Evolutionary conservation across 1,140 invertebrate genomes (phyloP), one percentile per base, ranked within the genome.

Genomic region (Potamilus streckersoni): DNA sequence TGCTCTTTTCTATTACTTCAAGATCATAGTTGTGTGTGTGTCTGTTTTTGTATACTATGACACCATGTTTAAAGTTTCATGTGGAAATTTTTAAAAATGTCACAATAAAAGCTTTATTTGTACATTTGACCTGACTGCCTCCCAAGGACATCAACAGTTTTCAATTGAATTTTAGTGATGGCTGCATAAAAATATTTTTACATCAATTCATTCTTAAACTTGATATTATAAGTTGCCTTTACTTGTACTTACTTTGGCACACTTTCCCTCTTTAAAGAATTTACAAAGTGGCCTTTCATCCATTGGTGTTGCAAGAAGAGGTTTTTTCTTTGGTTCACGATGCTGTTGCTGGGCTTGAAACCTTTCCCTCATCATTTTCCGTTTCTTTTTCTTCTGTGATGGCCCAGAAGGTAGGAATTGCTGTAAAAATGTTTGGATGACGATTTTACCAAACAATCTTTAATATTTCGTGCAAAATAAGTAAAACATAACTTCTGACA

Each of bases 241-340:
- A 55, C 14, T 27, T 67, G 49, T 58, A 20, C 72, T 80, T 84
- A 91, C 93, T 90, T 94, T 93, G 84, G 94, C 93, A 90, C 95
- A 96, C 90, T 96, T 96, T 72, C 96, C 95, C 90, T 96, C 95
- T 92, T 96, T 93, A 84, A 93, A 96, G 90, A 95, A 95, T 71
- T 94, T 92, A 86, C 96, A 96, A 1, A 83, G 62, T 8, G 85
- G 86, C 60, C 85, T 71, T 55, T 85, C 86, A 63, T 82, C 79
- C 80, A 82, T 83, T 19, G 85, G 83, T 59, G 82, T 84, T 55
- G 84, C 80, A 49, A 84, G 59, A n/a, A 86, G 74, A n/a, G 82
- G 82, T 78, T 83, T 86, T 65, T 87, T 87, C 74, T 83, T 85
- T 0, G 31, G 20, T 17, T 70, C 68, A 27, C 38, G 58, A 49